These are phyloP conservation scores for Xerus rutilus DNA, from an alignment of 2,797 vertebrate genomes.

Conservation along the genomic window DNA sequence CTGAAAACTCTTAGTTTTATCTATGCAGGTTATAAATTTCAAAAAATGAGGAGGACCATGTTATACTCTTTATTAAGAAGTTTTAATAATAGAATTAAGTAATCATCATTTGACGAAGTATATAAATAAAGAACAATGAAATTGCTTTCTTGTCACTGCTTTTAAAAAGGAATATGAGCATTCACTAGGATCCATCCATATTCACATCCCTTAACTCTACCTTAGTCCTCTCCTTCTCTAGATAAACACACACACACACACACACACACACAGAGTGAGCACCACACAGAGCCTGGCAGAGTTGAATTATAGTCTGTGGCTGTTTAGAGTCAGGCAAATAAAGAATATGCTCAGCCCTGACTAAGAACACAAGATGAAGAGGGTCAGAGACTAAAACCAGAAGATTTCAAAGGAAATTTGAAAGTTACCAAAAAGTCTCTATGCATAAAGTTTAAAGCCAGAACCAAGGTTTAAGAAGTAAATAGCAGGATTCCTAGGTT, in stretches of 20 bases:
- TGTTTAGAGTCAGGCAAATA: not conserved
- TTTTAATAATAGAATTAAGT: constrained; percentile 20
- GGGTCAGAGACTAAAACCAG: not conserved
- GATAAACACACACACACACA: not conserved
- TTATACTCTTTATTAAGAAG: not conserved
- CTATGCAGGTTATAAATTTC: not conserved
- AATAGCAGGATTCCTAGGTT: not conserved
- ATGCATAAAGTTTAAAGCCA: not conserved
- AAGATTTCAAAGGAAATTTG: not conserved
- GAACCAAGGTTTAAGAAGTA: not conserved
- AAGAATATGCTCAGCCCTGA: not conserved
- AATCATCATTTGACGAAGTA: not conserved
- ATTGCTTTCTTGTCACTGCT: constrained; percentile 3
- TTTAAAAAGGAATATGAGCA: not conserved
- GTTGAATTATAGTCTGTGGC: not conserved
- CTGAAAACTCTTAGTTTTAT: constrained; percentile 42
- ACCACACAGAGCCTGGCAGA: not conserved
- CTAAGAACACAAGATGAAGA: not conserved
- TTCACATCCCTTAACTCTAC: not conserved
- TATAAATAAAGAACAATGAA: constrained; percentile 32
- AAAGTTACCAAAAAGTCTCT: not conserved
- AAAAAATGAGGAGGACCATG: not conserved
- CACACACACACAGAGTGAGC: not conserved
- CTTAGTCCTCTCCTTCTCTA: not conserved
- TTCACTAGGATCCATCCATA: not conserved